These are phyloP conservation scores for Propithecus perrieri DNA, from an alignment of 2,797 vertebrate species.

Conservation along the genomic window DNA sequence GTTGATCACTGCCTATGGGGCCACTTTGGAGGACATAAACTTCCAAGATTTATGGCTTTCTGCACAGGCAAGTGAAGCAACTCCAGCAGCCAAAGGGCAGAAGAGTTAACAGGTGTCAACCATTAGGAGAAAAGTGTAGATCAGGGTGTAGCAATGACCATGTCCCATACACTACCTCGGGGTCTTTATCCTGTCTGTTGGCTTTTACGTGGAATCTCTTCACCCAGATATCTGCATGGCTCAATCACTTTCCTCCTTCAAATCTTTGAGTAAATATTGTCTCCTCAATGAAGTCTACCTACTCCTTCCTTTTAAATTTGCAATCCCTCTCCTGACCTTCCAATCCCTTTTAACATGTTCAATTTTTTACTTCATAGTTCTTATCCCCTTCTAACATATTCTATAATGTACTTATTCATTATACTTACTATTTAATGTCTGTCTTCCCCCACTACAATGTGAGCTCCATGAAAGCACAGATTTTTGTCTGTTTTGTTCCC, in stretches of 20 bases:
- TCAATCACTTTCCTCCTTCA: not conserved
- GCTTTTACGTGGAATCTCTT: not conserved
- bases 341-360: not conserved
- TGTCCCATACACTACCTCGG: not conserved
- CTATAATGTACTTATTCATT: not conserved
- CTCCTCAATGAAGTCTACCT: not conserved
- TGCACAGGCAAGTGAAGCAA: not conserved
- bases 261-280: not conserved
- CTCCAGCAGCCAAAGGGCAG: not conserved
- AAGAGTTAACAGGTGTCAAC: not conserved
- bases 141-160: not conserved
- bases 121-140: not conserved
- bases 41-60: conserved; percentile 15
- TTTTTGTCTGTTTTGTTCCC: not conserved
- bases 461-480: not conserved
- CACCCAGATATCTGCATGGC: not conserved
- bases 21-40: not conserved
- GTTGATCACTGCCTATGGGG: not conserved
- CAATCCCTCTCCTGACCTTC: not conserved
- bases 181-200: not conserved
- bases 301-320: conserved; percentile 23
- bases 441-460: not conserved
- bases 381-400: not conserved
- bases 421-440: not conserved
- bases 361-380: not conserved